Evolutionary conservation across 2,797 vertebrate species (phyloP).

Genomic region (Lepus townsendii): DNA sequence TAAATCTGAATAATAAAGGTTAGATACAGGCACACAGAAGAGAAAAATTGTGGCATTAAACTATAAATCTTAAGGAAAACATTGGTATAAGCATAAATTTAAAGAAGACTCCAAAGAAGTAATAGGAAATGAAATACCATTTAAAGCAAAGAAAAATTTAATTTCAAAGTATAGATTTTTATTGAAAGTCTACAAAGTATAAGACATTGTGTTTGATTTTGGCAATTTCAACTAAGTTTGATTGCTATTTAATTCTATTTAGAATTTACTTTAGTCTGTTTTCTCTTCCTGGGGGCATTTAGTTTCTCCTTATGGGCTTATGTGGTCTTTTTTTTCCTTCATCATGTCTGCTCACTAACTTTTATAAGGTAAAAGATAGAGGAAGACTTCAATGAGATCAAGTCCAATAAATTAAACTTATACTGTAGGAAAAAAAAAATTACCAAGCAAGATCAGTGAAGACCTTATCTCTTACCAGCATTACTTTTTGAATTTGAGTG

Average conservation of each 20-base stretch:
- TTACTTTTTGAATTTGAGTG: slow-evolving; percentile 29
- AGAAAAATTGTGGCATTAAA: slow-evolving; percentile 10
- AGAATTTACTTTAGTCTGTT: slow-evolving; percentile 27
- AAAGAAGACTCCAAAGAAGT: slow-evolving; percentile 41
- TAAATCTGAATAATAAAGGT: slow-evolving; percentile 19
- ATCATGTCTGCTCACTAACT: not conserved
- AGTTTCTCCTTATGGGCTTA: not conserved
- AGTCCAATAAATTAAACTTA: not conserved
- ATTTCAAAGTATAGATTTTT: slow-evolving; percentile 50
- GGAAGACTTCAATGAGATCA: not conserved
- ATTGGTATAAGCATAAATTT: slow-evolving; percentile 29
- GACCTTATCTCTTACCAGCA: not conserved
- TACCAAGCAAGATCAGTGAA: not conserved
- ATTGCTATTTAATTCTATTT: slow-evolving; percentile 4
- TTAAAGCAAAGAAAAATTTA: slow-evolving; percentile 56
- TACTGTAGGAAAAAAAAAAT: not conserved
- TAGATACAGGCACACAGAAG: not conserved
- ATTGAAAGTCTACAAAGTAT: not conserved
- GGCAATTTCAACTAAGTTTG: not conserved
- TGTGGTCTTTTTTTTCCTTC: not conserved
- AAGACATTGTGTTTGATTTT: slow-evolving; percentile 19
- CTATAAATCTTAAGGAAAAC: slow-evolving; percentile 50
- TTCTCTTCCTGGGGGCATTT: slow-evolving; percentile 32
- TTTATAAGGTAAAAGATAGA: slow-evolving; percentile 1
- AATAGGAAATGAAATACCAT: slow-evolving; percentile 22